Conservation (phyloP, 2,113 vertebrate species). For the Thomomys bottae region DNA sequence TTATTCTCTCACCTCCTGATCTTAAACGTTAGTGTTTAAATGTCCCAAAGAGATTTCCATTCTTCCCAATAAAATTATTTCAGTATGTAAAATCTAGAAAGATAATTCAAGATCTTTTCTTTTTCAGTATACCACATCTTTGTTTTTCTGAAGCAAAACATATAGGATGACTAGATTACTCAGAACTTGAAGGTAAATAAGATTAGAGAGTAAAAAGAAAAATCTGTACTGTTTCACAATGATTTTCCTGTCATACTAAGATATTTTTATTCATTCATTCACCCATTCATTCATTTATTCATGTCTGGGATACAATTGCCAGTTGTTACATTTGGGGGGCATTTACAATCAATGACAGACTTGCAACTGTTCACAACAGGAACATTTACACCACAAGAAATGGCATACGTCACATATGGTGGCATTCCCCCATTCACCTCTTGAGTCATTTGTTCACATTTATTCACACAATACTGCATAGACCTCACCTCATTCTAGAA, state of each 20-base stretch:
- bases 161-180: background rate
- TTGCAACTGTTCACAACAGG: background rate
- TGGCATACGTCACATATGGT: background rate
- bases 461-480: background rate
- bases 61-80: background rate
- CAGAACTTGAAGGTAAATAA: background rate
- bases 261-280: background rate
- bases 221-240: background rate
- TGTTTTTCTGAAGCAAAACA: background rate
- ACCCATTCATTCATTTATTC: background rate
- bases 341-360: background rate
- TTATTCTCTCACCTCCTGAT: background rate
- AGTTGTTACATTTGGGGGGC: background rate
- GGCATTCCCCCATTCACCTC: background rate
- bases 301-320: background rate
- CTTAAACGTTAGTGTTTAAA: background rate
- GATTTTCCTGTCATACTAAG: background rate
- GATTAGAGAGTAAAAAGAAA: background rate
- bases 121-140: background rate
- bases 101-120: background rate
- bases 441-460: background rate
- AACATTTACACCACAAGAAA: background rate
- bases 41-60: conserved; percentile 40
- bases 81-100: conserved; percentile 22
- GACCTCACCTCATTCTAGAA: background rate